Evolutionary conservation across 2,113 vertebrate genomes (phyloP).

Genomic region (Atlantisia rogersi): DNA sequence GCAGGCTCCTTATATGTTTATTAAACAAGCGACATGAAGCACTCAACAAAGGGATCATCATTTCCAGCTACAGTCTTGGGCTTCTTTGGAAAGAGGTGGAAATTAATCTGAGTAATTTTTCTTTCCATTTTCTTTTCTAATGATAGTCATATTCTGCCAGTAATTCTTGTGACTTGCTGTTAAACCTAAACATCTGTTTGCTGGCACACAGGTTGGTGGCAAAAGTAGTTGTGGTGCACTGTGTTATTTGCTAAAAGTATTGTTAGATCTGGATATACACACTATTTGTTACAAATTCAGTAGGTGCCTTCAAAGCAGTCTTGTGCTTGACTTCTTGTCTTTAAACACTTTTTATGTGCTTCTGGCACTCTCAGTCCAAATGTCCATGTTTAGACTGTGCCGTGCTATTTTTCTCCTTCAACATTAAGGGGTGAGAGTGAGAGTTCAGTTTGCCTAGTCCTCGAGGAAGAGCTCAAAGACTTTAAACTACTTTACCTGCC

Average conservation of each 20-base stretch:
- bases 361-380: background rate
- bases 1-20: conserved; percentile 27
- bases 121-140: background rate
- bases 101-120: background rate
- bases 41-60: background rate
- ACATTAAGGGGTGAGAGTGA: background rate
- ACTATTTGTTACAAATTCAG: background rate
- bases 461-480: background rate
- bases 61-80: background rate
- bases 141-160: background rate
- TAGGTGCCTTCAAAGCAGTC: background rate
- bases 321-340: background rate
- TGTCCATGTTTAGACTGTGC: background rate
- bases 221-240: background rate
- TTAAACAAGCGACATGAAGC: conserved; percentile 36
- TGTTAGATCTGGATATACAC: background rate
- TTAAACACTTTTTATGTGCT: background rate
- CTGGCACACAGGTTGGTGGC: background rate
- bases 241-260: background rate
- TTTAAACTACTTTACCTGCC: background rate
- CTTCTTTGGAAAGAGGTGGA: background rate
- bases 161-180: background rate
- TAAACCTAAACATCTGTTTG: background rate
- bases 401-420: background rate
- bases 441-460: background rate